Base-by-base conservation (phyloP, 2,113 vertebrate species). In the Mugil cephalus region DNA sequence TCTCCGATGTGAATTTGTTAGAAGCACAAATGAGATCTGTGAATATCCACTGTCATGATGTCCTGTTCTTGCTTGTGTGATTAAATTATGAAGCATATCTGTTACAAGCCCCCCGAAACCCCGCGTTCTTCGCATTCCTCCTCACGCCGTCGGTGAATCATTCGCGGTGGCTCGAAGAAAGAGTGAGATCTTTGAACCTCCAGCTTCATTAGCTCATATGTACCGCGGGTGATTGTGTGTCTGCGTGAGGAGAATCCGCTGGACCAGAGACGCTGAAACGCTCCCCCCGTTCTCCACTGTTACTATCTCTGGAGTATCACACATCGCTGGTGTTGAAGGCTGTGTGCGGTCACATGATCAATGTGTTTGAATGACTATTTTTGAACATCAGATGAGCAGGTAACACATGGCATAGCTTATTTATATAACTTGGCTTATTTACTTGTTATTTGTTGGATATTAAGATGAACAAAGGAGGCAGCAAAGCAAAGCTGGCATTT, bases 181-280 rank as follows among this genome's bases (percentile, higher is more conserved):
- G 55, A 70, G 1, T 2, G 19, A 70, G 50, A 36, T 58, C 71
- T 80, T 82, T 73, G 48, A 79, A 66, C 40, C 56, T 39, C 50
- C 30, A 61, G 53, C n/a, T 65, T 47, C 68, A 76, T 88, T 62
- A 77, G 30, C 43, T 64, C 82, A 76, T 71, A 62, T n/a, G n/a
- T 83, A 75, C 72, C 42, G 58, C 10, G 52, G 61, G n/a, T 74
- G 62, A 73, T 65, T 73, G 62, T 56, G 45, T 47, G 38, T 60
- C 55, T 53, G 42, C 35, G 39, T 59, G 36, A 56, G 19, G 36
- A 55, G 45, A 52, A 62, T 47, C 18, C 62, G 36, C 52, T 48
- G 47, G 17, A 73, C 53, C 65, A 52, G n/a, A 14, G n/a, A 19
- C 58, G 10, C 52, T 34, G 54, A 74, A 77, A 66, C 56, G 62